Base-by-base conservation (phyloP, 2,113 vertebrate species). In the Chlorodrepanis virens region DNA sequence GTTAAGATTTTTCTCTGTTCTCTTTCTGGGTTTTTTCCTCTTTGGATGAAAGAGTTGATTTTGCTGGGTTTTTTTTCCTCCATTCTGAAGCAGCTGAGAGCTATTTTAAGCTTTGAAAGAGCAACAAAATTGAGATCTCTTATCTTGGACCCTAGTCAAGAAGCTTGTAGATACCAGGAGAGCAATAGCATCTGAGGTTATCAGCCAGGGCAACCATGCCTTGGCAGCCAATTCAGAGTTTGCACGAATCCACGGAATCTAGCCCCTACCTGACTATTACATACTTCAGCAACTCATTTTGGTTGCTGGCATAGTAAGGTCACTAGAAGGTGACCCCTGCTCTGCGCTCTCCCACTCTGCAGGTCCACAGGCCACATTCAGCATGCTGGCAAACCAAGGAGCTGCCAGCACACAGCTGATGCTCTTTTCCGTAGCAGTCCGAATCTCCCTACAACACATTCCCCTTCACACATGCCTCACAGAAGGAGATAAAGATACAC, bases 101-200 rank as follows among this genome's bases (percentile, higher is more conserved):
- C 13, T 53, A 11, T 5, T 71, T 29, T n/a, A 75, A 67, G 35
- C 78, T 79, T 83, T 70, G 19, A 64, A 83, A 94, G 8, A 79
- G 22, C 29, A 81, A 76, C 5, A 70, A 71, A 82, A 91, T n/a
- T 28, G 29, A 53, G 53, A 59, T 70, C 6, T 83, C 37, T 64
- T 83, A 45, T 71, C 67, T 83, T 11, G 3, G n/a, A 69, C 49
- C 44, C 5, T 50, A 64, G 20, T 64, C 47, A 91, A 53, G 53
- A 75, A 76, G 25, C 33, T 37, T 47, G 45, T 17, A 76, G 78
- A 24, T 25, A 28, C 4, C 22, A 40, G 28, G n/a, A 63, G 53
- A 0, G 0, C 10, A 52, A 89, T 11, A 42, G 42, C 0, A 0
- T 12, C 64, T 1, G 4, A 81, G 37, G 27, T 83, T 75, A 79